These are phyloP conservation scores for Apotomis turbidana DNA, from an alignment of 2,888 invertebrate species.

Conservation along the genomic window DNA sequence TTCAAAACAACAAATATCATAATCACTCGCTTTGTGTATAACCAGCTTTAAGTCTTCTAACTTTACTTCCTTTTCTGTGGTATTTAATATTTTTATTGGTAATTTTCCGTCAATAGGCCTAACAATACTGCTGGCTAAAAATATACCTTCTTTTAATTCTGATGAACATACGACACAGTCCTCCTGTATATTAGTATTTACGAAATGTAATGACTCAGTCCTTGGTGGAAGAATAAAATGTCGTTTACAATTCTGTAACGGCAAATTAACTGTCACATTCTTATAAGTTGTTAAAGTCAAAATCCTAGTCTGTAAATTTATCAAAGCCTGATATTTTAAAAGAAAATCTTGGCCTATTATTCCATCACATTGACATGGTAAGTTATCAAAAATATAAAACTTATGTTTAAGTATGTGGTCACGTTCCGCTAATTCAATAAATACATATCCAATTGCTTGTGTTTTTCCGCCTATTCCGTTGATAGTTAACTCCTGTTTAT, in stretches of 20 bases:
- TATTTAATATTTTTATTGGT: constrained; percentile 6
- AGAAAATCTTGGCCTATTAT: constrained; percentile 7
- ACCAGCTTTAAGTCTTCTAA: background rate
- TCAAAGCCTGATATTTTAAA: constrained; percentile 10
- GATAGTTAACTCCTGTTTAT: constrained; percentile 4
- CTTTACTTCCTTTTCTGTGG: background rate
- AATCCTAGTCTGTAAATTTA: background rate
- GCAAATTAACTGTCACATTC: too few species aligned
- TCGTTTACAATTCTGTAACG: constrained; percentile 1
- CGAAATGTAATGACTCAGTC: constrained; percentile 4
- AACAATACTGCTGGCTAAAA: too few species aligned
- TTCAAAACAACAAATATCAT: constrained; percentile 9
- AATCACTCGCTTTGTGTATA: constrained; percentile 18
- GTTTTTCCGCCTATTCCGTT: constrained; percentile 13
- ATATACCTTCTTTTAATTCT: too few species aligned
- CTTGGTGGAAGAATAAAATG: constrained; percentile 10
- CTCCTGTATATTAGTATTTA: background rate
- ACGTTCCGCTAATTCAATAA: constrained; percentile 2
- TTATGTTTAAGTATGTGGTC: constrained; percentile 2
- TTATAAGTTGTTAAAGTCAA: too few species aligned
- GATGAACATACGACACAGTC: too few species aligned
- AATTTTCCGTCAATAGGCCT: too few species aligned
- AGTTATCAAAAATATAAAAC: constrained; percentile 10
- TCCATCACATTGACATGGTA: constrained; percentile 1
- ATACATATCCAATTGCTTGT: constrained; percentile 13